Evolutionary conservation across 2,888 invertebrate genomes (phyloP).

Genomic region (Lasioglossum figueresi): DNA sequence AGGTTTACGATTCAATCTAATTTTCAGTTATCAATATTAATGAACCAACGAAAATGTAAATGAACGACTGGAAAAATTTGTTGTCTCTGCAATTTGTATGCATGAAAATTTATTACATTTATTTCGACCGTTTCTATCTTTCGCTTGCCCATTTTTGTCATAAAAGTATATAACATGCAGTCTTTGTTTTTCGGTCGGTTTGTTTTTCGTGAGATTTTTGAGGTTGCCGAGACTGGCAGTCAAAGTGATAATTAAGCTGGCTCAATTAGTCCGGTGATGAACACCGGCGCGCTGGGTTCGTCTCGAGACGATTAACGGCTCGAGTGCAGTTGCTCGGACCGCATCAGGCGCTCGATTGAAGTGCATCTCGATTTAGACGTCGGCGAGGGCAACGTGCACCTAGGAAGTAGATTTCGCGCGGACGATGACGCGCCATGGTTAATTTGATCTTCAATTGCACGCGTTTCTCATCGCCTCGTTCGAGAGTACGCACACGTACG

Average conservation of each 20-base stretch:
- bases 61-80: background rate
- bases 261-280: slow-evolving; percentile 4
- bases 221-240: background rate
- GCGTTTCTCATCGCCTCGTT: background rate
- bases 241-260: slow-evolving; percentile 3
- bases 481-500: background rate
- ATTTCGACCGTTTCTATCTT: too few species aligned
- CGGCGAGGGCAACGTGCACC: slow-evolving; percentile 62
- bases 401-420: slow-evolving; percentile 59
- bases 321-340: slow-evolving; percentile 36
- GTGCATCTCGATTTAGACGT: slow-evolving; percentile 71
- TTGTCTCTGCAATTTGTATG: background rate
- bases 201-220: background rate
- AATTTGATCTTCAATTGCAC: slow-evolving; percentile 56
- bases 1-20: background rate
- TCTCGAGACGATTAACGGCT: slow-evolving; percentile 31
- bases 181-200: background rate
- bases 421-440: slow-evolving; percentile 52
- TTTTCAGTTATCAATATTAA: background rate
- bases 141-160: too few species aligned
- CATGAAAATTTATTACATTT: too few species aligned
- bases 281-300: background rate
- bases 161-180: too few species aligned
- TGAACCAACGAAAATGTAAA: background rate
- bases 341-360: slow-evolving; percentile 58